Evolutionary conservation across 2,797 vertebrate genomes (phyloP).

Genomic region (Liparis tanakae): DNA sequence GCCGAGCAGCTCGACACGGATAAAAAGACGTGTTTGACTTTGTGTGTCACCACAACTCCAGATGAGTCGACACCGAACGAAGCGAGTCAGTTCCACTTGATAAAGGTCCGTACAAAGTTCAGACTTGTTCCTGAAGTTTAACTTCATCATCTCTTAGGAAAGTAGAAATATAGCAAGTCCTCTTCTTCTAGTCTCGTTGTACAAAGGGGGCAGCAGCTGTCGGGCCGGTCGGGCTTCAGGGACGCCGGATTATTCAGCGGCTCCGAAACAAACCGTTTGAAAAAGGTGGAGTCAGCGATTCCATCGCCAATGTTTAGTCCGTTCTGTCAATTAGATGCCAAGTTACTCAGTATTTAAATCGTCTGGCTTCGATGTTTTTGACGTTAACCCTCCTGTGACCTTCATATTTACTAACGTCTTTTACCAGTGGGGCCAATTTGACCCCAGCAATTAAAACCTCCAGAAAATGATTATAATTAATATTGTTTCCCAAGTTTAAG

Average conservation of each 20-base stretch:
- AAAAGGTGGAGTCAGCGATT: slow-evolving; percentile 5
- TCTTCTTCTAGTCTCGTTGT: slow-evolving; percentile 51
- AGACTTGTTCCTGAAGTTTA: slow-evolving; percentile 25
- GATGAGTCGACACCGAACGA: slow-evolving; percentile 55
- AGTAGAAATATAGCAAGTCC: slow-evolving; percentile 70
- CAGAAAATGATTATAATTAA: too few relatives aligned
- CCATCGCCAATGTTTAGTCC: background rate
- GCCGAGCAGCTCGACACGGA: slow-evolving; percentile 72
- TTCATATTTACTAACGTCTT: too few relatives aligned
- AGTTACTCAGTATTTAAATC: too few relatives aligned
- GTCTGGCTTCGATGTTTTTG: too few relatives aligned
- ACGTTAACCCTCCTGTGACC: too few relatives aligned
- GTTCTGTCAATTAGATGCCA: too few relatives aligned
- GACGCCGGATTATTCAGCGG: slow-evolving; percentile 24
- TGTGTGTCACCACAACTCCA: slow-evolving; percentile 59
- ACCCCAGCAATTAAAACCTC: too few relatives aligned
- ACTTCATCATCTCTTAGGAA: slow-evolving; percentile 44
- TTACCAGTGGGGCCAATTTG: too few relatives aligned
- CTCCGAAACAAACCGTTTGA: slow-evolving; percentile 16
- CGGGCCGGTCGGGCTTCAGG: slow-evolving; percentile 23
- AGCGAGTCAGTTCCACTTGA: slow-evolving; percentile 46
- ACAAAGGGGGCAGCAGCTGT: slow-evolving; percentile 40
- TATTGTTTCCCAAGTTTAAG: too few relatives aligned
- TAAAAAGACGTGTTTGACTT: slow-evolving; percentile 78
- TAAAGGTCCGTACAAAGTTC: slow-evolving; percentile 68